Evolutionary conservation across 2,888 invertebrate genomes (phyloP), one percentile per base, ranked within the genome.

Genomic region (Phengaris alcon): DNA sequence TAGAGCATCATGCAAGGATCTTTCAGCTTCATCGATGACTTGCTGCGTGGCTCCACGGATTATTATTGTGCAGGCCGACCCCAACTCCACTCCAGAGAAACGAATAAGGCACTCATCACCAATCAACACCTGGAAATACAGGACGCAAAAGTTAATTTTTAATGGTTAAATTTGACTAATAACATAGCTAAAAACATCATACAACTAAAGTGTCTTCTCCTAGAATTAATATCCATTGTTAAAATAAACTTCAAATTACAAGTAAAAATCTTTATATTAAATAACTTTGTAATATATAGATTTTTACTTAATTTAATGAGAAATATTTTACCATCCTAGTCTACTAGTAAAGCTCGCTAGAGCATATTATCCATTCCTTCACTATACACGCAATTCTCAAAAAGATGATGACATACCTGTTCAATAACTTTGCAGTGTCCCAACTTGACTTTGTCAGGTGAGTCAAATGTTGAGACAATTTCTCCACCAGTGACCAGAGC

Each of bases 41-140:
- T 99, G 99, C 88, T 99, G 97, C 0, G 99, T 99, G 51, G 99
- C 99, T 74, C 99, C 99, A 78, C 99, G 96, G 82, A 99, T 96
- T 0, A 99, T 97, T 79, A 99, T 95, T 0, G 99, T 98, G 89
- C 99, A 99, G 10, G 99, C 99, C 86, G 99, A 97, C 46, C 99
- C 99, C 79, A 98, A 90, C 79, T 97, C 96, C 15, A 99, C 99
- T 73, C 99, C 99, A 68, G 97, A 97, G 94, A 99, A 99, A 79
- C 98, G 97, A 81, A 99, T 93, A 73, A 99, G 94, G 76, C 96
- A 97, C 85, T 99, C 99, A 88, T 99, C 99, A 48, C 99, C 99
- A 83, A 99, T 98, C 96, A 99, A 97, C n/a, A 98, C 89, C 95
- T 96, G 82, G 0, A 75, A 70, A 48, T 59, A 22, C 22, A 59